phyloP scores from a whole-genome alignment of 2,888 invertebrate species.

The Junonia oenone region DNA sequence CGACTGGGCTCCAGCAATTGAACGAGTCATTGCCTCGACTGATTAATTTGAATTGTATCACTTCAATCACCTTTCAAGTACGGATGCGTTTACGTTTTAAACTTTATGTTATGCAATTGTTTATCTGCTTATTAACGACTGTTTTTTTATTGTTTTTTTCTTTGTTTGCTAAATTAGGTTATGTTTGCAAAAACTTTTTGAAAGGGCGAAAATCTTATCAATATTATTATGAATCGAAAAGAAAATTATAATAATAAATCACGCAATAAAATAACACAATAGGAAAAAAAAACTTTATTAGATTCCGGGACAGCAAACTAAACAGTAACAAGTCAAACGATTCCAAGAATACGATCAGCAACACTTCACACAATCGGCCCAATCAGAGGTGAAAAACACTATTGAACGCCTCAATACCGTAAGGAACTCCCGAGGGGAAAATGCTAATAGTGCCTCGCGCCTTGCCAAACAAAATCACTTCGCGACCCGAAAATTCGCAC shows the following conservation, averaged over 20 bases:
- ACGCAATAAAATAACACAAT: background rate
- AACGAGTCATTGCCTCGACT: constrained; percentile 56
- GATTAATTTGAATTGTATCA: constrained; percentile 50
- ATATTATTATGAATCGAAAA: background rate
- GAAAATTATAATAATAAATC: background rate
- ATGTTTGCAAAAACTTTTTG: background rate
- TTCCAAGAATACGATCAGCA: constrained; percentile 45
- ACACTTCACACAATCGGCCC: constrained; percentile 71
- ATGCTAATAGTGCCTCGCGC: constrained; percentile 72
- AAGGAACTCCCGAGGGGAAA: constrained; percentile 64
- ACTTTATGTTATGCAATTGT: constrained; percentile 6
- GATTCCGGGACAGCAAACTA: constrained; percentile 19
- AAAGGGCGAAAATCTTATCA: background rate
- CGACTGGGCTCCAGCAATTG: constrained; percentile 25
- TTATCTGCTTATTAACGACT: background rate
- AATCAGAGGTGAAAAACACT: constrained; percentile 66
- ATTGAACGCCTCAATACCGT: constrained; percentile 40
- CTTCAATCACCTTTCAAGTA: constrained; percentile 20
- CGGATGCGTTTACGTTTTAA: background rate
- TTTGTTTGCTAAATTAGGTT: too few relatives aligned
- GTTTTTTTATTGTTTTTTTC: too few relatives aligned
- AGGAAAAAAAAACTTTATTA: constrained; percentile 14
- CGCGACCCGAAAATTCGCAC: constrained; percentile 76
- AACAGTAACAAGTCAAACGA: constrained; percentile 39
- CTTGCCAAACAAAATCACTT: constrained; percentile 74